Base-by-base conservation (phyloP, 2,797 vertebrate species). In the Bovichtus diacanthus region DNA sequence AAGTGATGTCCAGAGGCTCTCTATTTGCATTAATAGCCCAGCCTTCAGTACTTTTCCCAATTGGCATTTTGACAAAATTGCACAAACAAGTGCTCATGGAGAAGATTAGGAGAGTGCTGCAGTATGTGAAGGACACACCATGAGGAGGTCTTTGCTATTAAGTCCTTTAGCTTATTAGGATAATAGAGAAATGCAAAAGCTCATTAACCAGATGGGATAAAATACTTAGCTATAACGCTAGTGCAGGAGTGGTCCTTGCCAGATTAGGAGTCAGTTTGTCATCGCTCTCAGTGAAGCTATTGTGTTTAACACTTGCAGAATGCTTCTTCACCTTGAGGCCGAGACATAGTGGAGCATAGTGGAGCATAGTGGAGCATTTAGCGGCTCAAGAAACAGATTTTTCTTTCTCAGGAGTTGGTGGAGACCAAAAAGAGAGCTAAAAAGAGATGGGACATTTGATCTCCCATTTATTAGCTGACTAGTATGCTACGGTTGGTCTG, bases 201-300 rank as follows among this genome's bases (percentile, higher is more conserved):
- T 88, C 69, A 84, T 93, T 94, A 91, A 76, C 64, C 72, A 83
- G 82, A 90, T 78, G 76, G 84, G 89, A 88, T 89, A 36, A 92
- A 85, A 85, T 84, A 75, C 80, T 92, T 87, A 87, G 84, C 88
- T 67, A 69, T 84, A 88, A 78, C 4, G 12, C 79, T 80, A 79
- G 77, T 13, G 25, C 74, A 70, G 64, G 53, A 87, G 69, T 64
- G 69, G 77, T 64, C 56, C 51, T 65, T 36, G 25, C 19, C 1
- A 84, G 79, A 84, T 90, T 76, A 89, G 23, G 69, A 78, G 84
- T 75, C 77, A 88, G 59, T 9, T 81, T 83, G 59, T 84, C 78
- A 70, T 80, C 71, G 56, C 21, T 65, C 54, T 61, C n/a, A 44
- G 34, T 71, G 16, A 71, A 59, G 38, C 56, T 51, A 46, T 41